Base-by-base conservation (phyloP, 2,888 invertebrate species). In the Glaucopsyche alexis region DNA sequence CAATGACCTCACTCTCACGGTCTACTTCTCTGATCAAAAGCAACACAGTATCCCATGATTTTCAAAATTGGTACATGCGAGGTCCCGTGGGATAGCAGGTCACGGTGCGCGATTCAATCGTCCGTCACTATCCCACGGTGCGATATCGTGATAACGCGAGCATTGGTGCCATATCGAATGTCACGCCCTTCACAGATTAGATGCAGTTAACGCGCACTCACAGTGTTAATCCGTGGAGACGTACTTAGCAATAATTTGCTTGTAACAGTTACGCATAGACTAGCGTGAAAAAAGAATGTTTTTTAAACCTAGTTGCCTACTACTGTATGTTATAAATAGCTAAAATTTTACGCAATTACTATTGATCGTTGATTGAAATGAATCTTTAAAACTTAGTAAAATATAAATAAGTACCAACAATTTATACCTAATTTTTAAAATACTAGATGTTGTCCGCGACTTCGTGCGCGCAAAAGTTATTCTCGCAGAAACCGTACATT, bases 61-160 rank as follows among this genome's bases (percentile, higher is more conserved):
- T 73, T 81, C 67, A 19, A 45, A 67, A 67, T 45, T 19, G 47
- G 45, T 67, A 67, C 40, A 83, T 83, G 81, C 80, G 79, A 80
- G 82, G 71, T 81, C 83, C 84, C 86, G 83, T 87, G 88, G 85
- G 87, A 85, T 76, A 74, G 71, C 75, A 79, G 78, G 78, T 78
- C 78, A 78, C 84, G 86, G 85, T 81, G 84, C 83, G 83, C 82
- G 80, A 81, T 80, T 82, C 84, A 87, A 83, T 86, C 84, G 80
- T 70, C 78, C 85, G 83, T 74, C 74, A 74, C 75, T 81, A 85
- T 86, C 86, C 85, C 88, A 86, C 84, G 85, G 79, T 78, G 78
- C 80, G 79, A 80, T 78, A 79, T 80, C 80, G 73, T 76, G 80
- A 82, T 80, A 79, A 80, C 79, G 77, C 77, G 81, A 81, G 80